Evolutionary conservation across 1,140 invertebrate species (phyloP), one percentile per base, ranked within the genome.

Genomic region (Cherax quadricarinatus): DNA sequence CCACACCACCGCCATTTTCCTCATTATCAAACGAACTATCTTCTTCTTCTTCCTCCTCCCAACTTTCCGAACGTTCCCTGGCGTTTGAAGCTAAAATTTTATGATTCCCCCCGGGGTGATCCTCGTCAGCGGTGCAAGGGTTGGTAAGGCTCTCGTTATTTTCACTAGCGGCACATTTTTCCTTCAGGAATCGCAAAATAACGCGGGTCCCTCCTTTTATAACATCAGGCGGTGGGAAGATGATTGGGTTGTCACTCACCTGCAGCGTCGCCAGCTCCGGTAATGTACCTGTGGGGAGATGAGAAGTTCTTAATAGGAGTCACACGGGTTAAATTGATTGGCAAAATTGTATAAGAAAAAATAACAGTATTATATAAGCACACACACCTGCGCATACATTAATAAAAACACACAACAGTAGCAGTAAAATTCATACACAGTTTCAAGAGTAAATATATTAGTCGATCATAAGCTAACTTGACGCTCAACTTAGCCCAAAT

Each of bases 211-310:
- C 89, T 14, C 84, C 89, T 3, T 70, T n/a, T 10, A 91, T 81
- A 60, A 91, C 89, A 49, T 60, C 75, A 30, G 18, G 48, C 78
- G 89, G 9, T 60, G 89, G 78, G 86, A 91, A 75, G 57, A 18
- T 66, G 41, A 91, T 73, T 30, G 89, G 89, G 89, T 91, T 91
- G 78, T 87, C 84, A 84, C 89, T 91, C n/a, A 91, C 89, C 60
- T 91, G 89, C 18, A 91, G 78, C 49, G 89, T 91, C 48, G 79
- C 75, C 85, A 91, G 41, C 57, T 79, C 89, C 48, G 89, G 24
- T 41, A 91, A 78, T 21, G 75, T 86, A 30, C 89, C 89, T 91
- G 83, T 3, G 21, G 83, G 78, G 9, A 10, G 51, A 60, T 24
- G n/a, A 21, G 21, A 24, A 10, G 57, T 60, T 60, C 16, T 60